Conservation (phyloP, 92 coral and sea anemone genomes). For the Montipora capitata region DNA sequence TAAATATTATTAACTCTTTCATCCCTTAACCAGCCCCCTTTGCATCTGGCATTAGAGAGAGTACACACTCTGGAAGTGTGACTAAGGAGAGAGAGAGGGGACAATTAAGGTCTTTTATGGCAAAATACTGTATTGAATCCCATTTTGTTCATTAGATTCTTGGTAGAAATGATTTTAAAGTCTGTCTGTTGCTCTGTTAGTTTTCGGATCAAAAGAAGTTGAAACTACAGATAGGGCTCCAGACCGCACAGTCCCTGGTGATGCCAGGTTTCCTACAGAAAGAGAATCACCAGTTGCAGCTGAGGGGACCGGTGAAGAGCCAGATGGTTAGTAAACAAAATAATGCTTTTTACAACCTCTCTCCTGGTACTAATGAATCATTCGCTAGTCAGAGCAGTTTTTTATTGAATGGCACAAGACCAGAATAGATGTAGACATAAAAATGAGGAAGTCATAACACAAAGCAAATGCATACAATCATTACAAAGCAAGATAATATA, state of each 20-base stretch:
- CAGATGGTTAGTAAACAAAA: slow-evolving; percentile 22
- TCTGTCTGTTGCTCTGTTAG: background rate
- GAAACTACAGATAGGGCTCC: slow-evolving; percentile 22
- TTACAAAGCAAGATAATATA: too few relatives aligned
- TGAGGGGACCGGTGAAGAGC: slow-evolving; percentile 33
- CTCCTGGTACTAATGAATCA: background rate
- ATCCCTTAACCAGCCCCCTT: too few relatives aligned
- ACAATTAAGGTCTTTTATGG: background rate
- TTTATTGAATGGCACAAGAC: too few relatives aligned
- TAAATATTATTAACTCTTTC: background rate
- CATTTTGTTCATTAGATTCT: background rate
- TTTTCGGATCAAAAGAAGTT: slow-evolving; percentile 3
- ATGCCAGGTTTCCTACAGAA: slow-evolving; percentile 68
- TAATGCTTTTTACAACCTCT: background rate
- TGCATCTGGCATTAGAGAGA: too few relatives aligned
- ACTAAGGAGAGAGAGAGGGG: too few relatives aligned
- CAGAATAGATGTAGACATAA: too few relatives aligned
- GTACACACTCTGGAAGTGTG: too few relatives aligned
- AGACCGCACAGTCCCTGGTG: slow-evolving; percentile 16
- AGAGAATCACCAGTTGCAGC: slow-evolving; percentile 18
- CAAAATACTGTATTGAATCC: background rate
- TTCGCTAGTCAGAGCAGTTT: too few relatives aligned
- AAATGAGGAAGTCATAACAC: too few relatives aligned
- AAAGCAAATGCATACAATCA: too few relatives aligned
- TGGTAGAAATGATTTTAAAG: background rate